Base-by-base conservation (phyloP, 2,797 vertebrate genomes). In the Astyanax mexicanus region DNA sequence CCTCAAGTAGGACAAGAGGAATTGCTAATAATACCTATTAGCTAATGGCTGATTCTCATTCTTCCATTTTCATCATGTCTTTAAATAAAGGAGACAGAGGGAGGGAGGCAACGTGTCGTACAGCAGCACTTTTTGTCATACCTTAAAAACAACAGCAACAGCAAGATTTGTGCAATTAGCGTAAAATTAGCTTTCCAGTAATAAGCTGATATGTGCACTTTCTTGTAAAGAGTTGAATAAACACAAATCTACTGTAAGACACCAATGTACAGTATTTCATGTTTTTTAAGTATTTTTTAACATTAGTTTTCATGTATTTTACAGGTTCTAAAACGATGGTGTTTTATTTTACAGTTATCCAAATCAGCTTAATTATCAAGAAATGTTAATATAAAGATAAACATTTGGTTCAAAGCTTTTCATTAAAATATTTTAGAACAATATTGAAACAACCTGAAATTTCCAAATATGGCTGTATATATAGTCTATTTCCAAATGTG, bases 1-100 rank as follows among this genome's bases (percentile, higher is more conserved):
- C 55, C 65, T 64, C 44, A 77, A 84, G 79, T 15, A 13, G 75
- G 80, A 61, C 74, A 76, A 78, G 62, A 66, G 37, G 15, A 81
- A 52, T 79, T 69, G 64, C 84, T 78, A 49, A 72, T 83, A 84
- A 73, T 66, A 83, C 73, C 54, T 80, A 58, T 79, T 81, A 85
- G 55, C 74, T 81, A 51, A 83, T 84, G 80, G 38, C 73, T 77
- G 73, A 67, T 83, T 71, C 35, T 1, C 55, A 74, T 80, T 38
- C 54, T 44, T 69, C 37, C 45, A 60, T 49, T 0, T 75, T 52
- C 55, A 68, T 72, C 27, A 9, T 7, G 17, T 72, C 75, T 60
- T 52, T 71, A 75, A 80, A 75, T 75, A 80, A 80, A 80, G 49
- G 37, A 69, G 25, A n/a, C 37, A 32, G n/a, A 1, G 3, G 35